Evolutionary conservation across 2,888 invertebrate species (phyloP).

Genomic region (Tetrapedia diversipes): DNA sequence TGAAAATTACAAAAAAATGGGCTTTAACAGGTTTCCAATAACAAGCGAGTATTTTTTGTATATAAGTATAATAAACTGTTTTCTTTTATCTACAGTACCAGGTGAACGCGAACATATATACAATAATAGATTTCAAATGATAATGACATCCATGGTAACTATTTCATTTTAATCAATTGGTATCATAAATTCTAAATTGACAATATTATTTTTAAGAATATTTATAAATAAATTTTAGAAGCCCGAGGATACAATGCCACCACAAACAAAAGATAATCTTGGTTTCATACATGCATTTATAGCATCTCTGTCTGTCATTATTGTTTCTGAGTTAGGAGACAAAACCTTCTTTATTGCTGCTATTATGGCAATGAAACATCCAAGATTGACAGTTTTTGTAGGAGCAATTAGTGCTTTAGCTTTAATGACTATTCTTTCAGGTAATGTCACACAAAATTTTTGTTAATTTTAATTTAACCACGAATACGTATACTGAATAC

Average conservation of each 20-base stretch:
- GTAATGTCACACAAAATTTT: conserved; percentile 84
- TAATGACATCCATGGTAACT: conserved; percentile 59
- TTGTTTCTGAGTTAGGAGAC: conserved; percentile 98
- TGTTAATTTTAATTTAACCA: too few relatives aligned
- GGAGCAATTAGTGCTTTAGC: conserved; percentile 97
- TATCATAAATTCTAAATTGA: not conserved
- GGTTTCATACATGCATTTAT: conserved; percentile 97
- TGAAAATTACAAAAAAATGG: conserved; percentile 32
- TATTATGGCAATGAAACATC: conserved; percentile 99
- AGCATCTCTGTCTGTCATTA: conserved; percentile 97
- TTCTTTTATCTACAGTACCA: conserved; percentile 14
- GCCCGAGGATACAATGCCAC: conserved; percentile 32
- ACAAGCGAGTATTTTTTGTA: conserved; percentile 12
- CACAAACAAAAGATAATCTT: conserved; percentile 83
- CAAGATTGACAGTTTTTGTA: conserved; percentile 94
- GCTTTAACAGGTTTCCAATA: not conserved
- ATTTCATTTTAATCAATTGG: not conserved
- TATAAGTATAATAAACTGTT: conserved; percentile 4
- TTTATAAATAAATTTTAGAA: conserved; percentile 49
- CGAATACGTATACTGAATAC: not conserved
- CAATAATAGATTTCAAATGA: conserved; percentile 53
- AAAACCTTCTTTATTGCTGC: conserved; percentile 99
- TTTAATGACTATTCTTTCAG: conserved; percentile 96
- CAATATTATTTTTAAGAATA: not conserved
- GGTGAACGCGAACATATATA: conserved; percentile 56